phyloP scores from a whole-genome alignment of 2,797 vertebrate species.

The Urophycis tenuis region DNA sequence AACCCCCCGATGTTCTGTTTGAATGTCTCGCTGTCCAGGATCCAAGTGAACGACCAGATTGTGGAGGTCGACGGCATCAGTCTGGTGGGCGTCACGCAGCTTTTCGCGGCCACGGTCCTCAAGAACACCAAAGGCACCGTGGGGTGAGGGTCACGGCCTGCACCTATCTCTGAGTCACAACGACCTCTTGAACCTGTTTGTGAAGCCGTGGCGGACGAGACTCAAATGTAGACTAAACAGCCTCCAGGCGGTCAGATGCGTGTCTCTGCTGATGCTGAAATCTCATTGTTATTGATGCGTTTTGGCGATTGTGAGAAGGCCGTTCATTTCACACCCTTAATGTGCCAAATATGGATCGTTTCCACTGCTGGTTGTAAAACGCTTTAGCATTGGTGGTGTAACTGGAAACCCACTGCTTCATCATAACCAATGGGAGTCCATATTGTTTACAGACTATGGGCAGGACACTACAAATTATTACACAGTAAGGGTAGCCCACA shows the following conservation, averaged over 20 bases:
- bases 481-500: not conserved
- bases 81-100: constrained; percentile 87
- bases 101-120: constrained; percentile 89
- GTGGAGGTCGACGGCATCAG: constrained; percentile 89
- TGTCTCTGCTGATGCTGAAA: too few species aligned
- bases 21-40: constrained; percentile 64
- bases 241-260: not conserved
- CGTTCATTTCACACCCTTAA: too few species aligned
- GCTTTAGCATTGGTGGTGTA: not conserved
- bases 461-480: not conserved
- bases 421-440: not conserved
- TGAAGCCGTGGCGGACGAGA: not conserved
- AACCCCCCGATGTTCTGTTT: not conserved
- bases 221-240: not conserved
- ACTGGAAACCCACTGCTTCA: not conserved
- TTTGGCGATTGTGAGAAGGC: not conserved
- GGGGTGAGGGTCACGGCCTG: constrained; percentile 66
- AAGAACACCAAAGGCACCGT: constrained; percentile 93
- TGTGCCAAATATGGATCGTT: too few species aligned
- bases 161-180: not conserved
- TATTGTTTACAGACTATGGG: not conserved
- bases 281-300: not conserved
- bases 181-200: not conserved
- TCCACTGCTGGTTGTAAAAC: too few species aligned
- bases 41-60: constrained; percentile 92